These are phyloP conservation scores for Smithornis capensis DNA, from an alignment of 2,113 vertebrate genomes.

Conservation along the genomic window DNA sequence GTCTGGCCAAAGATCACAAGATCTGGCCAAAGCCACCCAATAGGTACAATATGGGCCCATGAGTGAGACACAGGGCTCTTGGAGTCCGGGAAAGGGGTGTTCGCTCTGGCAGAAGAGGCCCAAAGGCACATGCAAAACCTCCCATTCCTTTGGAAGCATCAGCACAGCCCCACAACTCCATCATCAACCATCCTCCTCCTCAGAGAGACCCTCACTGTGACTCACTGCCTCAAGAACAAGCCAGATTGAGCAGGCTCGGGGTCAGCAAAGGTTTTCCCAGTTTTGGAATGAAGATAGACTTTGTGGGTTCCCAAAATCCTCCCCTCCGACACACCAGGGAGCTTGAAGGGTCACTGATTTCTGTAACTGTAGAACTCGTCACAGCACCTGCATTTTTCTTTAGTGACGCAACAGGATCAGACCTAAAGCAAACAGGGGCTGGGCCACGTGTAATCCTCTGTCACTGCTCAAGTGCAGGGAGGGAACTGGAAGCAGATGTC, in stretches of 20 bases:
- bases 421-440: not conserved
- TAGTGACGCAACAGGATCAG: not conserved
- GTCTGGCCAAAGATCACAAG: not conserved
- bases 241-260: not conserved
- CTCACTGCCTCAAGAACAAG: not conserved
- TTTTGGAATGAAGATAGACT: not conserved
- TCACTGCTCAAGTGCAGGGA: not conserved
- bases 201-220: not conserved
- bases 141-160: not conserved
- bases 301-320: not conserved
- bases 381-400: not conserved
- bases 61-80: rapidly evolving
- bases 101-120: not conserved
- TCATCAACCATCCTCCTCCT: not conserved
- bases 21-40: not conserved
- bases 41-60: rapidly evolving
- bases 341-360: not conserved
- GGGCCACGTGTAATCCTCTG: not conserved
- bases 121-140: not conserved
- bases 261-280: not conserved
- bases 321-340: not conserved
- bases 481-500: not conserved
- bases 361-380: not conserved
- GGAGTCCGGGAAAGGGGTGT: rapidly evolving
- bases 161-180: not conserved